Percentiles rank a stretch among this genome's conserved stretches.
phyloP scores from a whole-genome alignment of 2,113 vertebrate species.

The Lethenteron reissneri region DNA sequence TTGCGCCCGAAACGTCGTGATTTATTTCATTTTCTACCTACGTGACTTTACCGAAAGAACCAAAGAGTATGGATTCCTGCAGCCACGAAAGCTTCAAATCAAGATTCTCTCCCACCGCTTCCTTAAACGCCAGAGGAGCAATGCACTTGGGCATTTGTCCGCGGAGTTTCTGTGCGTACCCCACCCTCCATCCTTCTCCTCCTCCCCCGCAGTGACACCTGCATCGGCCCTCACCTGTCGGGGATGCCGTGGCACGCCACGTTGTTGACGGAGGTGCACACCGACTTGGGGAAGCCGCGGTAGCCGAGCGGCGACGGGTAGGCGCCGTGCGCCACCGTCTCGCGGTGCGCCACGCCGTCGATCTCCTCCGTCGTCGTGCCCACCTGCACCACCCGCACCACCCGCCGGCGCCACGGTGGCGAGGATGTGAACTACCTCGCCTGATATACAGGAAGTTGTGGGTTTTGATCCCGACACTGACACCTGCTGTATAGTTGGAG shows the following conservation, averaged over 20 bases:
- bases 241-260: slow-evolving; percentile 65
- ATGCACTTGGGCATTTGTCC: no score
- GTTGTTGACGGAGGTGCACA: slow-evolving; percentile 72
- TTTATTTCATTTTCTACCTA: no score
- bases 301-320: slow-evolving; percentile 89
- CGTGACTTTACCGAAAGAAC: no score
- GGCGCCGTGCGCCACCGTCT: slow-evolving; percentile 60
- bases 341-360: slow-evolving; percentile 75
- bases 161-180: no score
- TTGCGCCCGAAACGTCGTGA: no score
- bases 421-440: not conserved
- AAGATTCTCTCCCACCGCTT: no score
- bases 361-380: slow-evolving; percentile 96
- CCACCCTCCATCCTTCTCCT: no score
- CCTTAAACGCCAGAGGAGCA: no score
- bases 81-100: no score
- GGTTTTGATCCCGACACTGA: not conserved
- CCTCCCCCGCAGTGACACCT: no score
- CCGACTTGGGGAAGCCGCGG: slow-evolving; percentile 66
- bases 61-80: no score
- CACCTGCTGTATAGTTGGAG: no score
- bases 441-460: not conserved
- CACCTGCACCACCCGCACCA: slow-evolving; percentile 34
- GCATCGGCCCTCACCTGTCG: slow-evolving; percentile 32
- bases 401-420: not conserved